These are phyloP conservation scores for Drosophila carrolli DNA, from an alignment of 1,140 invertebrate species.

Conservation along the genomic window DNA sequence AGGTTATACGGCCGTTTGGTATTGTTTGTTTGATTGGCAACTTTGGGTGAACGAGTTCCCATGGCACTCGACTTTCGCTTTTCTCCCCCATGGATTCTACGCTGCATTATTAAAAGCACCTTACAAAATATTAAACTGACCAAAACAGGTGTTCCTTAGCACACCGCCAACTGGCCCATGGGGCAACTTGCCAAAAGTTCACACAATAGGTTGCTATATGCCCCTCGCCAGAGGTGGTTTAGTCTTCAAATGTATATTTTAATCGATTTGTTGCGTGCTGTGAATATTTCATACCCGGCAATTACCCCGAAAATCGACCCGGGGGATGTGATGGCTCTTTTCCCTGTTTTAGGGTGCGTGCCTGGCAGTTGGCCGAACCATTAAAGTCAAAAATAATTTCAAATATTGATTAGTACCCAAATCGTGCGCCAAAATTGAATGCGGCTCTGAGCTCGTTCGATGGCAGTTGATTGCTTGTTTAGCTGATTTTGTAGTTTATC, in stretches of 20 bases:
- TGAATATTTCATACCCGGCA: constrained; percentile 59
- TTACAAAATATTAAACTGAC: constrained; percentile 2
- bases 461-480: constrained; percentile 46
- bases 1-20: background rate
- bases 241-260: constrained; percentile 66
- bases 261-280: constrained; percentile 79
- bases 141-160: constrained; percentile 37
- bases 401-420: constrained; percentile 55
- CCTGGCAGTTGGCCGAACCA: constrained; percentile 26
- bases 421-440: constrained; percentile 52
- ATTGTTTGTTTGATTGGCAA: background rate
- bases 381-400: constrained; percentile 79
- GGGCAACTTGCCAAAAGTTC: constrained; percentile 38
- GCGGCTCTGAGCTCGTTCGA: constrained; percentile 24
- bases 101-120: constrained; percentile 8
- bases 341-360: constrained; percentile 44
- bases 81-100: background rate
- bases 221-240: constrained; percentile 2
- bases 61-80: constrained; percentile 1
- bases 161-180: constrained; percentile 7
- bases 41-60: constrained; percentile 10
- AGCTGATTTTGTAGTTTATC: constrained; percentile 41
- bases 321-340: constrained; percentile 20
- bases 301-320: constrained; percentile 50
- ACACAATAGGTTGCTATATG: constrained; percentile 17